phyloP scores from a whole-genome alignment of 2,797 vertebrate genomes.

The Salarias fasciatus region DNA sequence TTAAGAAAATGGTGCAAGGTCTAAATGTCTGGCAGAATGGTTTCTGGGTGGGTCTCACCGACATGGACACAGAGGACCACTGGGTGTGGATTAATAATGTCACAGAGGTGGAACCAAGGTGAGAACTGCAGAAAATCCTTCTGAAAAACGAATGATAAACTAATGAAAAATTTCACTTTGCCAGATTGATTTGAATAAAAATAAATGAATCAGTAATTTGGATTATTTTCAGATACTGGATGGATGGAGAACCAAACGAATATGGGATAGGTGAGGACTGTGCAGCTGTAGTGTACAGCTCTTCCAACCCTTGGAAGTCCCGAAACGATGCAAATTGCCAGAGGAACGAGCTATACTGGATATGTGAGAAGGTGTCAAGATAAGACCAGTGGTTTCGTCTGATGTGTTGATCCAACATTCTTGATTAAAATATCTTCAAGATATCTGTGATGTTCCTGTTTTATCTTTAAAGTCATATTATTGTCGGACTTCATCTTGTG shows the following conservation, averaged over 20 bases:
- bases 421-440: too few species aligned
- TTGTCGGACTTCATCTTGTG: too few species aligned
- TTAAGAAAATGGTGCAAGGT: not conserved
- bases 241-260: slow-evolving; percentile 41
- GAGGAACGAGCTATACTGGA: rapidly evolving
- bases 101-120: slow-evolving; percentile 39
- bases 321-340: not conserved
- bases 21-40: rapidly evolving
- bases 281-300: not conserved
- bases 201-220: not conserved
- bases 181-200: too few species aligned
- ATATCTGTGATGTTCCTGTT: too few species aligned
- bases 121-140: not conserved
- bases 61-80: too few species aligned
- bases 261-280: slow-evolving; percentile 17
- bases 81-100: too few species aligned
- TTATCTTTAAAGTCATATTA: too few species aligned
- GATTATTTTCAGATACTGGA: slow-evolving; percentile 50
- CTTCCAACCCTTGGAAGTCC: slow-evolving; percentile 23
- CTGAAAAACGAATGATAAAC: too few species aligned
- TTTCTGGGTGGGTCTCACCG: too few species aligned
- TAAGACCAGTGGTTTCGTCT: too few species aligned
- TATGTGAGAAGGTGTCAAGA: slow-evolving; percentile 52
- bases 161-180: too few species aligned
- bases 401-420: too few species aligned